Percentiles rank a stretch among this genome's conserved stretches.
These are phyloP conservation scores for Aethina tumida DNA, from an alignment of 1,140 invertebrate species.

Conservation along the genomic window DNA sequence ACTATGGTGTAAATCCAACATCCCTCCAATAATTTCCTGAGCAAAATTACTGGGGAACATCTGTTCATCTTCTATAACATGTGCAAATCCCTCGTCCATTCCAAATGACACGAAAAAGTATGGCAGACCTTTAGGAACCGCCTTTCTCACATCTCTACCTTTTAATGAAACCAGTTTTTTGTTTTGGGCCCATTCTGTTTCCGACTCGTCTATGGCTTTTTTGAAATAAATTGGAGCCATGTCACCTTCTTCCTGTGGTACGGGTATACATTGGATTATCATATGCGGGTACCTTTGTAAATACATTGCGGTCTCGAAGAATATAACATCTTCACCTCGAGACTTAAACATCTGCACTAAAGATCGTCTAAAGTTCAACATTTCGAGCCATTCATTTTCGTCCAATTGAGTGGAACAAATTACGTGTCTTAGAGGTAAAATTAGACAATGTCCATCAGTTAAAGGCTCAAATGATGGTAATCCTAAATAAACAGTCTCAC, in stretches of 20 bases:
- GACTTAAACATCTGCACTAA: slow-evolving; percentile 68
- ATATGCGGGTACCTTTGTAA: slow-evolving; percentile 74
- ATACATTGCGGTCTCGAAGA: slow-evolving; percentile 80
- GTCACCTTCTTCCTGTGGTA: slow-evolving; percentile 71
- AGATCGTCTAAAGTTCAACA: slow-evolving; percentile 64
- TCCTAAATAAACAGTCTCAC: slow-evolving; percentile 70
- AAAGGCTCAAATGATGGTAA: slow-evolving; percentile 71
- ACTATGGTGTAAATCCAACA: slow-evolving; percentile 78
- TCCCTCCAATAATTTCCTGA: slow-evolving; percentile 90
- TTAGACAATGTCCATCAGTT: slow-evolving; percentile 77
- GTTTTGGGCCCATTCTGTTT: slow-evolving; percentile 89
- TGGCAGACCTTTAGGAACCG: slow-evolving; percentile 86
- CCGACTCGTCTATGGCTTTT: slow-evolving; percentile 92
- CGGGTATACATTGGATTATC: slow-evolving; percentile 78
- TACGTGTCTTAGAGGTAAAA: slow-evolving; percentile 76
- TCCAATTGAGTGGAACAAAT: slow-evolving; percentile 70
- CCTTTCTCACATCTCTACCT: slow-evolving; percentile 60
- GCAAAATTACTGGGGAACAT: slow-evolving; percentile 86
- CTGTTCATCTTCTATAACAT: slow-evolving; percentile 91
- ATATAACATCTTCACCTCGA: slow-evolving; percentile 70
- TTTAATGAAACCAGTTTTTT: slow-evolving; percentile 85
- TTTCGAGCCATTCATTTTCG: slow-evolving; percentile 88
- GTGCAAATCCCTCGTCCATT: slow-evolving; percentile 80
- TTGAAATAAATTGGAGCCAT: slow-evolving; percentile 93
- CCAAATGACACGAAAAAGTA: slow-evolving; percentile 95